Base-by-base conservation (phyloP, 2,113 vertebrate genomes). In the Cryptoleucopteryx plumbea region DNA sequence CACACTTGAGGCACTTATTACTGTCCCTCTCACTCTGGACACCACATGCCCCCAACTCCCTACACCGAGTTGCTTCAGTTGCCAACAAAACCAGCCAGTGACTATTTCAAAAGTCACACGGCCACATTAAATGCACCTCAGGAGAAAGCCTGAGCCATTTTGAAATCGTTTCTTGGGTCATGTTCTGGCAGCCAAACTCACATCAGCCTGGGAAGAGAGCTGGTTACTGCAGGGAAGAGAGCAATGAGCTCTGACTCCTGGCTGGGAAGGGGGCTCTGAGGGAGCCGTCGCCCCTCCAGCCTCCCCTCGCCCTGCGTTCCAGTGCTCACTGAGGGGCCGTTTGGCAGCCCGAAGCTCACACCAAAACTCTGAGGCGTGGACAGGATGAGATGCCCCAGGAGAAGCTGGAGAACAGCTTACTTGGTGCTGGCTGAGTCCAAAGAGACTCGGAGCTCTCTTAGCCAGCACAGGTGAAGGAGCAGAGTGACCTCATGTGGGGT, bases 31-130 rank as follows among this genome's bases (percentile, higher is more conserved):
- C 16, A 42, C 50, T n/a, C 36, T 27, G 11, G 29, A 7, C 13
- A 9, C 15, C 25, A 12, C 8, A 25, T 0, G 1, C 1, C 26
- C 16, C 36, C 26, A 7, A 6, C 21, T 42, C 14, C 42, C 42
- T 2, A 27, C 58, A 10, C 21, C 0, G 0, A 61, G 23, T 18
- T 23, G 31, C 38, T 59, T 27, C 61, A 50, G 17, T 13, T 19
- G 0, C 17, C 38, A 50, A 16, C 16, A 50, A 47, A 75, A 63
- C 3, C 52, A 34, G 17, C 13, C 1, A 1, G 5, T 4, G 3
- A 47, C 20, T 18, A 11, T 21, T 45, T 65, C 32, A 10, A 6
- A 68, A 59, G 32, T 9, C 18, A 29, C 15, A 10, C 0, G 0
- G 36, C 13, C 53, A 17, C 0, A 0, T n/a, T 34, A 36, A 45